Evolutionary conservation across 2,888 invertebrate genomes (phyloP).

Genomic region (Calliopum simillimum): DNA sequence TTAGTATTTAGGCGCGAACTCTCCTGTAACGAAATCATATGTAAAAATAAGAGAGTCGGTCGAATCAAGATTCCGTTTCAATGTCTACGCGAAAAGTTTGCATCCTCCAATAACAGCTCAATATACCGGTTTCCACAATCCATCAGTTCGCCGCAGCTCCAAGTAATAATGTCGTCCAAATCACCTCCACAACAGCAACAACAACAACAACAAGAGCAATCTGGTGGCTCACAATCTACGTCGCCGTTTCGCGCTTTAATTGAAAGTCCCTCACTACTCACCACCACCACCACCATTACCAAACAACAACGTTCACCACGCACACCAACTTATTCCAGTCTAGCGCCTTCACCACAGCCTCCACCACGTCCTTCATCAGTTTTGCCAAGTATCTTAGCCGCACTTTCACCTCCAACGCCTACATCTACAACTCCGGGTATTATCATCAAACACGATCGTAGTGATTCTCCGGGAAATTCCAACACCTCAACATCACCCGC

Average conservation of each 20-base stretch:
- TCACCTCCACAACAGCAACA: conserved; percentile 45
- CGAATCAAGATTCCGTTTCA: no score
- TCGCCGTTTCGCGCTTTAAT: conserved; percentile 47
- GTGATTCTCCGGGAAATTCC: conserved; percentile 7
- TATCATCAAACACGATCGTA: conserved; percentile 23
- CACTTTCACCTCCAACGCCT: conserved; percentile 13
- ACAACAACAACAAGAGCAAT: conserved; percentile 29
- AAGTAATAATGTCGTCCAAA: conserved; percentile 50
- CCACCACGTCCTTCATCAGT: conserved; percentile 32
- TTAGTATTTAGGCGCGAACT: background rate
- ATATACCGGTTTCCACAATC: no score
- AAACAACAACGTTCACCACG: conserved; percentile 36
- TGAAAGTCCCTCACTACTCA: conserved; percentile 43
- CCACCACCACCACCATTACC: no score
- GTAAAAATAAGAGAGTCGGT: no score
- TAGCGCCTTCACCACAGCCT: conserved; percentile 20
- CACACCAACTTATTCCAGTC: conserved; percentile 20
- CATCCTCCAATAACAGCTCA: no score
- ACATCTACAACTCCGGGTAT: conserved; percentile 31
- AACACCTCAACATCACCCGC: conserved; percentile 17
- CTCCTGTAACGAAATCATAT: no score
- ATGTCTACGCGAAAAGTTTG: no score
- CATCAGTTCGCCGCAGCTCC: background rate
- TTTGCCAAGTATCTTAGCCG: conserved; percentile 25
- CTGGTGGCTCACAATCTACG: conserved; percentile 18